These are phyloP conservation scores for Varroa destructor DNA, from an alignment of 1,140 invertebrate genomes.

Conservation along the genomic window DNA sequence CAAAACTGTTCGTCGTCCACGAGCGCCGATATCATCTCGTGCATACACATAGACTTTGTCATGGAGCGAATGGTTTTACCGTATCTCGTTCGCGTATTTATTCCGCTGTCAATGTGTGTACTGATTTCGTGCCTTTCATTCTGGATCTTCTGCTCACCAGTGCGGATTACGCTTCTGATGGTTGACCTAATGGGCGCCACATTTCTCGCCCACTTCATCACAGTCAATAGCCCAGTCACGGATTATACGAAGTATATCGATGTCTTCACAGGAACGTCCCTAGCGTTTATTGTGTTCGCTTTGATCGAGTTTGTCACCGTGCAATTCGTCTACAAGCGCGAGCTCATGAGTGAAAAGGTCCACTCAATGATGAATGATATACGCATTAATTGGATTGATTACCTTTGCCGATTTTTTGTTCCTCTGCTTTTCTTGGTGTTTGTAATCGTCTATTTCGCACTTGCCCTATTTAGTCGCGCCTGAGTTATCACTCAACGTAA, in stretches of 20 bases:
- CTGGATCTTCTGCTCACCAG: conserved; percentile 18
- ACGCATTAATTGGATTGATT: conserved; percentile 2
- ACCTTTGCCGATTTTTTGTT: background rate
- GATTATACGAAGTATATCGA: conserved; percentile 20
- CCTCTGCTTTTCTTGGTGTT: background rate
- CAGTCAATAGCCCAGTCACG: background rate
- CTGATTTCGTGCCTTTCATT: conserved; percentile 3
- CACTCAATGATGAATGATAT: conserved; percentile 26
- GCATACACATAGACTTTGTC: background rate
- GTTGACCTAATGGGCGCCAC: conserved; percentile 1
- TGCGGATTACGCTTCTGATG: conserved; percentile 3
- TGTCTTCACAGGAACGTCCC: conserved; percentile 1
- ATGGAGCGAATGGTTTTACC: background rate
- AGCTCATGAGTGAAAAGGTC: conserved; percentile 21
- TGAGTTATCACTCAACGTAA: no score
- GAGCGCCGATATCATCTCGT: background rate
- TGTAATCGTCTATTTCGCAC: conserved; percentile 2
- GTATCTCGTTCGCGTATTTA: conserved; percentile 6
- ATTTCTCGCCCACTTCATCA: background rate
- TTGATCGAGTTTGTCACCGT: conserved; percentile 1
- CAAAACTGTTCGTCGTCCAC: conserved; percentile 15
- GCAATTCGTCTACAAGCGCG: conserved; percentile 1
- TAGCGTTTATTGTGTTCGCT: background rate
- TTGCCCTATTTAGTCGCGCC: background rate
- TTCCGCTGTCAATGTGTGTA: background rate